Base-by-base conservation (phyloP, 2,113 vertebrate species). In the Neodon shergylaensis region DNA sequence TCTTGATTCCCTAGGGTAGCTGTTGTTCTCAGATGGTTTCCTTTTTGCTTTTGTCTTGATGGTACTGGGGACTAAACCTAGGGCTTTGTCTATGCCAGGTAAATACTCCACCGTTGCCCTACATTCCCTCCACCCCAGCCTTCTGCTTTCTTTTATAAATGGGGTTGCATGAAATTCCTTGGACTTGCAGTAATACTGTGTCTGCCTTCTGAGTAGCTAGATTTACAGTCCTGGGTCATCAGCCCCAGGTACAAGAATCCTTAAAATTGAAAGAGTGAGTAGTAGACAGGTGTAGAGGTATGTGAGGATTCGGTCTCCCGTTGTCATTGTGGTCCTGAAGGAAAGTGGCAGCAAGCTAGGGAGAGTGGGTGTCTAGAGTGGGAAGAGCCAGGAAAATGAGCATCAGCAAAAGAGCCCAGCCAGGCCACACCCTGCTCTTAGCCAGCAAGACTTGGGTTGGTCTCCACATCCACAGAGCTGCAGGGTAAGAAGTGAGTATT, bases 281-380 rank as follows among this genome's bases (percentile, higher is more conserved):
- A 78, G 68, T 79, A 42, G 86, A 42, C 42, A 83, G 63, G 3
- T 3, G 28, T 72, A n/a, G 42, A 54, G 73, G 33, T 9, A 11
- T 33, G 3, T 72, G 28, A 49, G 73, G 22, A 13, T 19, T 44
- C 9, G 1, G 11, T 11, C 36, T 7, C 0, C 21, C 42, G 0
- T 22, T 88, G 49, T 16, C 78, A 44, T 31, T 73, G 31, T 78
- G 72, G 86, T 36, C 33, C 63, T 10, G 28, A 52, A 68, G 39
- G 47, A 44, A 49, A 36, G 10, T 2, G 1, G 4, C 73, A 1
- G 0, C 0, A 3, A 76, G n/a, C 47, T 33, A 63, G 76, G 63
- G 22, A 21, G 24, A 33, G 22, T 24, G 22, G 24, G 33, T 19
- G 6, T 79, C 47, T 58, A 58, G 63, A 61, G n/a, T 2, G 12